Evolutionary conservation across 2,113 vertebrate genomes (phyloP).

Genomic region (Serilophus lunatus): DNA sequence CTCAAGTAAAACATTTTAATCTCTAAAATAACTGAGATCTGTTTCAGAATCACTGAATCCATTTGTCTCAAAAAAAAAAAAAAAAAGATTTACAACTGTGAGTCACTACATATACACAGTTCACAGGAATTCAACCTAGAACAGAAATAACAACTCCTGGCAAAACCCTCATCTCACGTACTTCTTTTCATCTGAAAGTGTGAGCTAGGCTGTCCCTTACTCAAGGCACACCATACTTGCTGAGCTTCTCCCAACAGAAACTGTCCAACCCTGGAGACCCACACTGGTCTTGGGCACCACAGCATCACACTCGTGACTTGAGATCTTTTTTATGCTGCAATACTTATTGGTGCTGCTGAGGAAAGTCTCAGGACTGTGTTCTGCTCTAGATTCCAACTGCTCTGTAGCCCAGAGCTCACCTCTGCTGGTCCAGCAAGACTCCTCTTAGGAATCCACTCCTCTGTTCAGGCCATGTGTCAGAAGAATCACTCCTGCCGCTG

Average conservation of each 20-base stretch:
- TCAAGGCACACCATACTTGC: not conserved
- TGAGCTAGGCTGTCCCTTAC: not conserved
- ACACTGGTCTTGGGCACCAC: not conserved
- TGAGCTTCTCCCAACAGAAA: not conserved
- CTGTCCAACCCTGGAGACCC: not conserved
- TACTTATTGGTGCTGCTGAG: not conserved
- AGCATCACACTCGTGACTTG: not conserved
- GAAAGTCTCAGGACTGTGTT: not conserved
- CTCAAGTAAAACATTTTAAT: not conserved
- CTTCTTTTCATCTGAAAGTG: not conserved
- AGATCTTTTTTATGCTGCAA: not conserved
- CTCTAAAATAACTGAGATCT: not conserved
- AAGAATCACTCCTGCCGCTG: not conserved
- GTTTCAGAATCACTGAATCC: not conserved
- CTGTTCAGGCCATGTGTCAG: not conserved
- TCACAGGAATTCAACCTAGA: not conserved
- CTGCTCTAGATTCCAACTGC: not conserved
- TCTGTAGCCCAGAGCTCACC: not conserved
- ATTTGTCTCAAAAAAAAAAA: not conserved
- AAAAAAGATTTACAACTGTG: not conserved
- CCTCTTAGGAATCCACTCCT: not conserved
- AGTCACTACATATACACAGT: not conserved
- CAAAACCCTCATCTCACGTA: not conserved
- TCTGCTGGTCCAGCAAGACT: not conserved
- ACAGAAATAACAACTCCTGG: not conserved